phyloP scores from a whole-genome alignment of 2,797 vertebrate species.

The Valencia hispanica region DNA sequence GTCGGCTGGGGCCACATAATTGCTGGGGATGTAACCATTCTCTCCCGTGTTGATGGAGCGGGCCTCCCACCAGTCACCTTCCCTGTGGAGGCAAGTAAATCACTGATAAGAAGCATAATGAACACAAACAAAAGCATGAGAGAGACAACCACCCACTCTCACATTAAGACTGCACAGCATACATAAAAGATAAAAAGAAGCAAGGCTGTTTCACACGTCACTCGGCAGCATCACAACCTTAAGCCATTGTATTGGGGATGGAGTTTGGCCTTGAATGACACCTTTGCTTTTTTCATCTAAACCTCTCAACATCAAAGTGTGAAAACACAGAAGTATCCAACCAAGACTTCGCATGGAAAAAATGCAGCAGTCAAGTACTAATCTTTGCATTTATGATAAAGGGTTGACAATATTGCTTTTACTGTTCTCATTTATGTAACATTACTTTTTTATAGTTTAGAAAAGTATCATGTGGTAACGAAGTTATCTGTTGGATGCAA shows the following conservation, averaged over 20 bases:
- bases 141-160: slow-evolving; percentile 11
- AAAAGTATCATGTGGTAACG: background rate
- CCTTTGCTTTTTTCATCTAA: background rate
- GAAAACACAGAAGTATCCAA: background rate
- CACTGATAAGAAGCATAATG: slow-evolving; percentile 20
- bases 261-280: background rate
- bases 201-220: slow-evolving; percentile 12
- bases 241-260: background rate
- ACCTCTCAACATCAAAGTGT: background rate
- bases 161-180: background rate
- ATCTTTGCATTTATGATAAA: background rate
- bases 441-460: background rate
- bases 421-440: background rate
- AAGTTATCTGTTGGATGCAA: background rate
- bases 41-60: slow-evolving; percentile 96
- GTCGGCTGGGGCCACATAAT: slow-evolving; percentile 98
- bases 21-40: slow-evolving; percentile 98
- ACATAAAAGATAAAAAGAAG: background rate
- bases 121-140: background rate
- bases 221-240: background rate
- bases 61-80: slow-evolving; percentile 99
- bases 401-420: background rate
- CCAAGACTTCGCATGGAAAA: background rate
- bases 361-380: background rate
- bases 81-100: slow-evolving; percentile 76